A percentile compares a stretch with the other conserved stretches of the same genome.
phyloP scores from a whole-genome alignment of 1,140 invertebrate genomes.

The Paraescarpia echinospica region DNA sequence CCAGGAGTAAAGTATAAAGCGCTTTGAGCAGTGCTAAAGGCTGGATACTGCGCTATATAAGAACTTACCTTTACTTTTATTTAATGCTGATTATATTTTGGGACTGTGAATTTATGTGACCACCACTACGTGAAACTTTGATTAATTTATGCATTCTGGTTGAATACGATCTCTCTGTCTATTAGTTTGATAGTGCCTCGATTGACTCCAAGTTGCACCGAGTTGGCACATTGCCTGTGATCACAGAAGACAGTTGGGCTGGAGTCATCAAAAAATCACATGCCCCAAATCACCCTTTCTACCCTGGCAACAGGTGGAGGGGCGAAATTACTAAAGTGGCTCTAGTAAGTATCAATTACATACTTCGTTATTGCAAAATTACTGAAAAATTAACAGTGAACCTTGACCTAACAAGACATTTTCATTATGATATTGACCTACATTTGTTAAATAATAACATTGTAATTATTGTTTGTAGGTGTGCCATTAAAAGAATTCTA shows the following conservation, averaged over 20 bases:
- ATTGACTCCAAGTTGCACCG: slow-evolving; percentile 19
- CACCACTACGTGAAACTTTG: no score
- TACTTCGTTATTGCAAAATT: not conserved
- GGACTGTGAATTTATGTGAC: no score
- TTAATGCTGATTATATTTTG: no score
- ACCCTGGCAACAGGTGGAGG: slow-evolving; percentile 32
- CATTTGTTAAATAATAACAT: not conserved
- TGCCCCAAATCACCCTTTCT: slow-evolving; percentile 32
- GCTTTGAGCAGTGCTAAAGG: no score
- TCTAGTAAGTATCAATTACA: slow-evolving; percentile 27
- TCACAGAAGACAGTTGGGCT: slow-evolving; percentile 31
- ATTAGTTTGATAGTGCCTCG: not conserved
- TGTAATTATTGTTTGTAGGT: no score
- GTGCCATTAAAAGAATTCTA: no score
- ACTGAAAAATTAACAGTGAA: not conserved
- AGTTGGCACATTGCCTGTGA: slow-evolving; percentile 31
- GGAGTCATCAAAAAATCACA: slow-evolving; percentile 38
- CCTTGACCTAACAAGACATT: not conserved
- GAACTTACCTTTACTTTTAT: not conserved
- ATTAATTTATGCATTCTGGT: not conserved
- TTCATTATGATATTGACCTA: not conserved
- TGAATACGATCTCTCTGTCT: not conserved
- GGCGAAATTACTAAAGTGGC: slow-evolving; percentile 38
- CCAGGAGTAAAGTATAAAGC: no score
- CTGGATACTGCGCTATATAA: no score